Conservation (phyloP, 30 jellyfish, hydroid and myxozoan genomes). For the Rhopilema esculentum region DNA sequence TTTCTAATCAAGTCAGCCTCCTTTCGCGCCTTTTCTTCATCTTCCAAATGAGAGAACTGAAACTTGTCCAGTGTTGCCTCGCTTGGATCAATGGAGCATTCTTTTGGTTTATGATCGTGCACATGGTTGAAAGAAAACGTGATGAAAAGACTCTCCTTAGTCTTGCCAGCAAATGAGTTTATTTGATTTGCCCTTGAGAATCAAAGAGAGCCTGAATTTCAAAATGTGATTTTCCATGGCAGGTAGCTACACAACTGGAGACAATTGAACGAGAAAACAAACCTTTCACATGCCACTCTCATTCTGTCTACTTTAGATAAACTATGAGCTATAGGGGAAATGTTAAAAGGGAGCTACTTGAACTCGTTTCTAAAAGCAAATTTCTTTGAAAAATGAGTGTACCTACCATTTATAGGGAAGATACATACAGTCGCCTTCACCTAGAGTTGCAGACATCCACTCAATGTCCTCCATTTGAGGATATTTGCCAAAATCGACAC, state of each 20-base stretch:
- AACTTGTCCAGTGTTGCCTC: slow-evolving; percentile 53
- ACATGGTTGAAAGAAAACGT: slow-evolving; percentile 50
- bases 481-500: slow-evolving; percentile 74
- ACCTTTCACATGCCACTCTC: too few relatives aligned
- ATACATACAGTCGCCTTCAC: slow-evolving; percentile 70
- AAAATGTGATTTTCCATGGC: too few relatives aligned
- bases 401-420: slow-evolving; percentile 66
- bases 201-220: too few relatives aligned
- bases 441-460: slow-evolving; percentile 27
- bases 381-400: too few relatives aligned
- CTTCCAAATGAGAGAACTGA: slow-evolving; percentile 42
- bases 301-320: too few relatives aligned
- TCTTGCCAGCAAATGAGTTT: slow-evolving; percentile 46
- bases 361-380: too few relatives aligned
- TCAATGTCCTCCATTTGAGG: slow-evolving; percentile 69
- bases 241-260: too few relatives aligned
- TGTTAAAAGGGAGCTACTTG: too few relatives aligned
- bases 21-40: slow-evolving; percentile 29
- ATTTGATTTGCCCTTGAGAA: slow-evolving; percentile 65
- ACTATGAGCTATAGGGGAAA: too few relatives aligned
- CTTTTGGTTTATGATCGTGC: slow-evolving; percentile 63
- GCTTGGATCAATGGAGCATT: slow-evolving; percentile 40
- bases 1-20: slow-evolving; percentile 15
- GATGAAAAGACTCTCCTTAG: slow-evolving; percentile 31
- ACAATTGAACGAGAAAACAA: too few relatives aligned